Conservation (phyloP, 2,797 vertebrate species). For the Gouania willdenowi region DNA sequence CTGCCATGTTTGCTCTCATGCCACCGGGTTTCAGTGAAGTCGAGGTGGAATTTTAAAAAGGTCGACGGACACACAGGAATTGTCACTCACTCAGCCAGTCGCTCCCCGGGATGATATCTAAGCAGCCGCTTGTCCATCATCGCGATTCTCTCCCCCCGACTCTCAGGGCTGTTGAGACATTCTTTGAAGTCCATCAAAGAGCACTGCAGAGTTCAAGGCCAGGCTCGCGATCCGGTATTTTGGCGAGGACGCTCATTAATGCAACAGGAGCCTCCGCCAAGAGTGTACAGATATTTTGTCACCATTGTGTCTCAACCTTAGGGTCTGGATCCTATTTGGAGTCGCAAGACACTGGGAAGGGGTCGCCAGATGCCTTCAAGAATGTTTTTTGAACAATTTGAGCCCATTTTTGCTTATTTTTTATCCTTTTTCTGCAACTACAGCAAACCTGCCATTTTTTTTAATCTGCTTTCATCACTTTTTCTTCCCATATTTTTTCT, state of each 20-base stretch:
- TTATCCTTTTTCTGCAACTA: too few relatives aligned
- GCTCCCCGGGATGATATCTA: conserved; percentile 61
- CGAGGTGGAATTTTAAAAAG: conserved; percentile 70
- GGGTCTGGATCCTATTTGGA: too few relatives aligned
- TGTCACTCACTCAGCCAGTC: conserved; percentile 63
- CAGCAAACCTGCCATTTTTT: conserved; percentile 22
- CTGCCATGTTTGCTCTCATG: conserved; percentile 49
- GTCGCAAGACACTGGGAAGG: too few relatives aligned
- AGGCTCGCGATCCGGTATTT: conserved; percentile 32
- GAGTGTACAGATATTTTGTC: conserved; percentile 36
- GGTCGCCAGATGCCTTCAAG: too few relatives aligned
- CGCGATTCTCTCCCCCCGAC: conserved; percentile 47
- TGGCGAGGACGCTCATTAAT: conserved; percentile 50
- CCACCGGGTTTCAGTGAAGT: conserved; percentile 42
- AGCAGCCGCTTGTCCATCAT: conserved; percentile 65
- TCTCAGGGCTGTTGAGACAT: conserved; percentile 54
- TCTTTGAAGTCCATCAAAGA: conserved; percentile 71
- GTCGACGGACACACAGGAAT: conserved; percentile 61
- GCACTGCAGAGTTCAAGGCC: conserved; percentile 58
- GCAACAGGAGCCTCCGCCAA: conserved; percentile 41
- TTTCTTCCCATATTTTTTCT: too few relatives aligned
- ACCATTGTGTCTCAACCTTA: too few relatives aligned
- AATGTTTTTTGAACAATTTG: too few relatives aligned
- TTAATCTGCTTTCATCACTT: too few relatives aligned
- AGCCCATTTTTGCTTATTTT: too few relatives aligned